Evolutionary conservation across 2,113 vertebrate genomes (phyloP).

Genomic region (Cochlearius cochlearius): DNA sequence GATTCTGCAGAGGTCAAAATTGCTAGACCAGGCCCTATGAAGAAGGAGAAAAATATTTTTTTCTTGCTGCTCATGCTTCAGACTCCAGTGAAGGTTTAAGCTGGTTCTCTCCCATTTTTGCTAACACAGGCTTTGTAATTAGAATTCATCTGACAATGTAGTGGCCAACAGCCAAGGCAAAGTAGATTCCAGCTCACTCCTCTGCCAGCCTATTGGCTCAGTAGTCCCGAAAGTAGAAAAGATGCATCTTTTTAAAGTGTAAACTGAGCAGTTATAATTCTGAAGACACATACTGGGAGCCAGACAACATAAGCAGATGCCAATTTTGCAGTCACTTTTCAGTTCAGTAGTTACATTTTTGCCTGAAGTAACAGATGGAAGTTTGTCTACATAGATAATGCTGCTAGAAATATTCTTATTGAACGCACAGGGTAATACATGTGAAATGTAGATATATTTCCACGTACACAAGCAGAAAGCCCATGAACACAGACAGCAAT

Average conservation of each 20-base stretch:
- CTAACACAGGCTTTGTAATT: neutral
- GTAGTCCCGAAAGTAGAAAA: neutral
- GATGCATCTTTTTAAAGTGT: constrained; percentile 28
- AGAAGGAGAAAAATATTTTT: neutral
- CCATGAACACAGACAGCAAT: neutral
- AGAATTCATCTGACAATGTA: constrained; percentile 45
- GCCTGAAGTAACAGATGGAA: constrained; percentile 55
- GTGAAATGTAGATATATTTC: neutral
- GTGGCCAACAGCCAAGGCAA: constrained; percentile 35
- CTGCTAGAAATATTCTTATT: neutral
- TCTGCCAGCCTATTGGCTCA: constrained; percentile 41
- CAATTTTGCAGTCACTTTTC: constrained; percentile 57
- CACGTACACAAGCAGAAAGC: neutral
- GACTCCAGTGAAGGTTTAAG: neutral
- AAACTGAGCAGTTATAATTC: constrained; percentile 47
- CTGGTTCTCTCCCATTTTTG: neutral
- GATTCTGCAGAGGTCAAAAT: neutral
- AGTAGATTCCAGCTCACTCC: constrained; percentile 21
- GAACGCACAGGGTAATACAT: neutral
- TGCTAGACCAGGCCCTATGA: neutral
- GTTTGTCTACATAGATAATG: constrained; percentile 13
- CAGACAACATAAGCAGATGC: constrained; percentile 55
- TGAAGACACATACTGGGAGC: neutral
- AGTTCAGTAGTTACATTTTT: constrained; percentile 50
- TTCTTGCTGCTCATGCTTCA: neutral